Base-by-base conservation (phyloP, 2,888 invertebrate species). In the Blastobasis adustella region DNA sequence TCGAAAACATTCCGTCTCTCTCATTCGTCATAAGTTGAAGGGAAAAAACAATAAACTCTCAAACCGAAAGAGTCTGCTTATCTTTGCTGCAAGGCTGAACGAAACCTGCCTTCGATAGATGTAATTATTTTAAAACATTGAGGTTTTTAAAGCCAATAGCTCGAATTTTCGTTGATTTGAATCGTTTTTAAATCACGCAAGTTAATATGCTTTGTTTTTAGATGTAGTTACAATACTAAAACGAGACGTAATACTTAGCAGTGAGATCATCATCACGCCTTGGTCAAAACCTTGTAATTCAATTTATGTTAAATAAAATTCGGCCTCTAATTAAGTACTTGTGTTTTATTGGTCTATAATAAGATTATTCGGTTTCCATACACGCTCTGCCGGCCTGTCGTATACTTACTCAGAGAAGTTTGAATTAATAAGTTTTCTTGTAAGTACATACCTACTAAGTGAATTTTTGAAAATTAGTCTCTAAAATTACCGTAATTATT, bases 91-190 rank as follows among this genome's bases (percentile, higher is more conserved):
- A 51, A 54, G 54, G 54, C 45, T 51, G 50, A 47, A 47, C 45
- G 51, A 48, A 53, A 54, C 51, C 46, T 54, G 54, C 53, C 40
- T 48, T 51, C 40, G 45, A 45, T 50, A 46, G 37, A n/a, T 49
- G 53, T 53, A 53, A 50, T 50, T 53, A 50, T 43, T 49, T 53
- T 53, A 50, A 53, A 46, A 47, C 47, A 45, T 49, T 47, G 47
- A 8, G 42, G 37, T 42, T 8, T 49, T 49, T 10, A 49, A 49
- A 37, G 43, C 42, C 42, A 9, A 49, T 10, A 37, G 40, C 41
- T 8, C 37, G 48, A 41, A 48, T 40, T 23, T 40, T 47, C 6
- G 10, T 23, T 23, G 45, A 45, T 45, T 23, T 4, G 5, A 7
- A 47, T 39, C 39, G 37, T 36, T 47, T 39, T 47, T 47, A 39